Conservation (phyloP, 2,797 vertebrate species). For the Eulemur coronatus region DNA sequence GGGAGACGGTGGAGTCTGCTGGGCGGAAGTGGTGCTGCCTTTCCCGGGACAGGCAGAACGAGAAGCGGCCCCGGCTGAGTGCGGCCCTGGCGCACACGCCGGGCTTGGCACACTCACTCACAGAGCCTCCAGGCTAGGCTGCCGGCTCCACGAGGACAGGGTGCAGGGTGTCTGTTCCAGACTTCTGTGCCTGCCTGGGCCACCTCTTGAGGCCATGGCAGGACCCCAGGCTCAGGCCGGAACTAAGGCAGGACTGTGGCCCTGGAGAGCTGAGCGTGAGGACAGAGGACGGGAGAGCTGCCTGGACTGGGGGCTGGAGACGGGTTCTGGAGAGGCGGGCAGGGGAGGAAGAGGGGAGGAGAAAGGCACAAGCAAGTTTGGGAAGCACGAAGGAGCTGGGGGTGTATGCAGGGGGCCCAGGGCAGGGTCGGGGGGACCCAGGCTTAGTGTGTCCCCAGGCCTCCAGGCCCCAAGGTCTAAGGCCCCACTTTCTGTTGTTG, state of each 20-base stretch:
- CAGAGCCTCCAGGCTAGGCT: neutral
- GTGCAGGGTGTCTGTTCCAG: neutral
- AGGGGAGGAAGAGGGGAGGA: neutral
- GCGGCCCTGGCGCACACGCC: too few relatives aligned
- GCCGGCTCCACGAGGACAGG: neutral
- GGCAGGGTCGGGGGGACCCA: neutral
- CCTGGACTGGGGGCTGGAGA: neutral
- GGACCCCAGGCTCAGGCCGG: neutral
- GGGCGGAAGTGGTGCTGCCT: neutral
- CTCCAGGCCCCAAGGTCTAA: neutral
- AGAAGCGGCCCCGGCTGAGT: fast-evolving
- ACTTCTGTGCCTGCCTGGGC: neutral
- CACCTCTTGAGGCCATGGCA: neutral
- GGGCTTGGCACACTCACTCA: neutral
- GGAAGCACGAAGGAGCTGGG: neutral
- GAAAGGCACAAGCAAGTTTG: neutral
- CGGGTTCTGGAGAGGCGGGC: neutral
- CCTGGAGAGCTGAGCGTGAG: neutral
- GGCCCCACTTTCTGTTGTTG: neutral
- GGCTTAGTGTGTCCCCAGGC: neutral
- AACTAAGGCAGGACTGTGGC: neutral
- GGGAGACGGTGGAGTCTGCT: neutral
- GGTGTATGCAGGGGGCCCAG: fast-evolving
- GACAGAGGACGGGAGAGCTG: neutral
- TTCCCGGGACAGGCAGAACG: neutral